Percentiles rank a stretch among this genome's conserved stretches.
Evolutionary conservation across 2,888 invertebrate species (phyloP).

Genomic region (Baccha elongata): DNA sequence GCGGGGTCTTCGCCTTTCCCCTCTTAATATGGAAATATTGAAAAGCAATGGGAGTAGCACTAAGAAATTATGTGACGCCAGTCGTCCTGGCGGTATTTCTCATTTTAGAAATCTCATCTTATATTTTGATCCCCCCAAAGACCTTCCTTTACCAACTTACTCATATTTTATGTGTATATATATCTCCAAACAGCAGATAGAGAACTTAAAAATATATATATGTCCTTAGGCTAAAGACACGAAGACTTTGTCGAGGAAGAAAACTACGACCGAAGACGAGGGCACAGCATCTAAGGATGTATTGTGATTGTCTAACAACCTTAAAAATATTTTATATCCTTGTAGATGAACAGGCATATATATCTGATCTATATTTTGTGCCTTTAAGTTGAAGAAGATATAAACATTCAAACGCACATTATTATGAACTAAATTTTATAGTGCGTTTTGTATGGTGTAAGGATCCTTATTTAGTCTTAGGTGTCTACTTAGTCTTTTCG

Average conservation of each 20-base stretch:
- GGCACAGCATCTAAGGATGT: constrained; percentile 4
- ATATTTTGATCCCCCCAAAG: constrained; percentile 6
- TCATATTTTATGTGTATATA: not conserved
- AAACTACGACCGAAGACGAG: not conserved
- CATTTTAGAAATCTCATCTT: constrained; percentile 38
- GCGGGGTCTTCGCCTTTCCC: constrained; percentile 20
- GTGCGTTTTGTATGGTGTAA: not conserved
- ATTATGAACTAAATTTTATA: not conserved
- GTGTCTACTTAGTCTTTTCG: not conserved
- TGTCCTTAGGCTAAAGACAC: constrained; percentile 11
- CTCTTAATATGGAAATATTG: constrained; percentile 52
- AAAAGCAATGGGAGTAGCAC: constrained; percentile 63
- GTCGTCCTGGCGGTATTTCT: constrained; percentile 64
- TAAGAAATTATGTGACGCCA: constrained; percentile 69
- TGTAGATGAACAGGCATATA: not conserved
- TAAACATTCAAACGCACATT: not conserved
- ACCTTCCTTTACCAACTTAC: too few species aligned
- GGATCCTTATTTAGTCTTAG: not conserved
- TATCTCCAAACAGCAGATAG: not conserved
- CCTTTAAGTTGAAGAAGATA: not conserved
- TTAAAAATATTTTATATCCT: constrained; percentile 53
- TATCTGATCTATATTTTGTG: not conserved
- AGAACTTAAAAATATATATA: not conserved
- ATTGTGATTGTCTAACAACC: constrained; percentile 57
- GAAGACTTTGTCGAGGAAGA: not conserved